Evolutionary conservation across 1,140 invertebrate species (phyloP).

Genomic region (Hormaphis cornu): DNA sequence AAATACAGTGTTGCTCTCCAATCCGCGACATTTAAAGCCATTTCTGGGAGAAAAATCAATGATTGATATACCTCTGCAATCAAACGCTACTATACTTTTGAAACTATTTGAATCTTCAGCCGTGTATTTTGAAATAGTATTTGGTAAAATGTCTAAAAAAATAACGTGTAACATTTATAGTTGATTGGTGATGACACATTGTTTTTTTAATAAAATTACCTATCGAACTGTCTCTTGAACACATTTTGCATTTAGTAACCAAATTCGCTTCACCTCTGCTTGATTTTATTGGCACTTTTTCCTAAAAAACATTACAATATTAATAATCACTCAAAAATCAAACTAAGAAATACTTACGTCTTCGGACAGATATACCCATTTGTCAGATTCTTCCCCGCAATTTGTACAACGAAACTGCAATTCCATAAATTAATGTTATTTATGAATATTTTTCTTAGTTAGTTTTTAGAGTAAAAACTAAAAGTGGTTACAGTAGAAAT

Average conservation of each 20-base stretch:
- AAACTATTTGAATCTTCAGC: slow-evolving; percentile 15
- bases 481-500: no score
- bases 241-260: slow-evolving; percentile 20
- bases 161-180: background rate
- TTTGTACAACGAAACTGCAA: slow-evolving; percentile 19
- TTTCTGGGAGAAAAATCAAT: slow-evolving; percentile 27
- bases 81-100: slow-evolving; percentile 13
- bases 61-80: background rate
- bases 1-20: slow-evolving; percentile 11
- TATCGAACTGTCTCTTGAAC: slow-evolving; percentile 6
- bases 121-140: background rate
- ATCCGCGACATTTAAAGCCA: slow-evolving; percentile 9
- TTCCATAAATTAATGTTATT: background rate
- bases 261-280: slow-evolving; percentile 15
- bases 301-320: background rate
- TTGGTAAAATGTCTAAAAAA: slow-evolving; percentile 18
- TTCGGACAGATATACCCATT: slow-evolving; percentile 19
- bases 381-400: slow-evolving; percentile 16
- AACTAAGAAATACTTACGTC: background rate
- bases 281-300: slow-evolving; percentile 8
- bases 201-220: background rate
- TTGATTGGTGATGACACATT: no score
- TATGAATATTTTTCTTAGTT: no score
- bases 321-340: background rate
- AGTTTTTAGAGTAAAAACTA: no score